These are phyloP conservation scores for Willowsia nigromaculata DNA, from an alignment of 2,888 invertebrate genomes.

Conservation along the genomic window DNA sequence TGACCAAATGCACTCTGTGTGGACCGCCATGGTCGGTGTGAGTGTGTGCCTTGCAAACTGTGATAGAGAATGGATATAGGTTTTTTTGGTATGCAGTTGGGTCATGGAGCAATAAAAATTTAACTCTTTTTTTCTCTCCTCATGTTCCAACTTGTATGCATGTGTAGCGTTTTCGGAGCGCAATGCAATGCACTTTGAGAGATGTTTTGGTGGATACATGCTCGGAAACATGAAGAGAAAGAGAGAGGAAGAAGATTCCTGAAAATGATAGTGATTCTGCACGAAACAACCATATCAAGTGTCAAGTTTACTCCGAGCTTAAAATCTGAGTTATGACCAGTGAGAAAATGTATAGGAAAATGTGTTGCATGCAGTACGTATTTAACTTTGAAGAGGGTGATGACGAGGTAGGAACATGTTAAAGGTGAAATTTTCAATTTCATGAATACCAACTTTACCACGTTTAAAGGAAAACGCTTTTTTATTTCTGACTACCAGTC, in stretches of 20 bases:
- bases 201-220: not conserved
- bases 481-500: too few species aligned
- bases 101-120: conserved; percentile 4
- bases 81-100: conserved; percentile 3
- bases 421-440: not conserved
- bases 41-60: not conserved
- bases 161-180: not conserved
- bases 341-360: not conserved
- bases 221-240: not conserved
- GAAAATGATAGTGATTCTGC: conserved; percentile 64
- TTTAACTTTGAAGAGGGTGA: not conserved
- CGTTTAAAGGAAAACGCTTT: too few species aligned
- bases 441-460: too few species aligned
- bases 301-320: conserved; percentile 53
- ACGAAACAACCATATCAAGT: conserved; percentile 68
- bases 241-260: conserved; percentile 14
- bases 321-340: conserved; percentile 63
- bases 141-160: not conserved
- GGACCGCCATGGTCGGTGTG: not conserved
- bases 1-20: conserved; percentile 63
- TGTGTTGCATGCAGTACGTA: not conserved
- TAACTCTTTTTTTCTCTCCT: not conserved
- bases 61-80: not conserved
- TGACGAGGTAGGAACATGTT: not conserved
- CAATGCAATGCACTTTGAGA: not conserved